These are phyloP conservation scores for Pseudomyrmex sp. DNA, from an alignment of 1,140 invertebrate species.

Conservation along the genomic window DNA sequence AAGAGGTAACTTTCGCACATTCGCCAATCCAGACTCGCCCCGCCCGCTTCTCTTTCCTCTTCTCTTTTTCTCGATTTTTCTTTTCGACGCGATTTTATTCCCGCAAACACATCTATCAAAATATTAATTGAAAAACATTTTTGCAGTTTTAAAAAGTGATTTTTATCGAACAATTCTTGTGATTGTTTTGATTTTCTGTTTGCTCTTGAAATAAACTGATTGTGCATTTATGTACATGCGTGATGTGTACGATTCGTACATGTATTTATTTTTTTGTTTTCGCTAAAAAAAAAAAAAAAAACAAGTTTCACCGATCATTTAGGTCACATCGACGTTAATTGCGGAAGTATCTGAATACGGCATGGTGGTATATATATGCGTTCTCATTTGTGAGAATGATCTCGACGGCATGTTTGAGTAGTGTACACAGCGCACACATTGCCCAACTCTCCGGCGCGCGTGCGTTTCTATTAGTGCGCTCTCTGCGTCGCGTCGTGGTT, in stretches of 20 bases:
- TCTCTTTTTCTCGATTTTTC: too few species aligned
- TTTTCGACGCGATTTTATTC: slow-evolving; percentile 8
- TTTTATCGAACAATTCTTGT: slow-evolving; percentile 6
- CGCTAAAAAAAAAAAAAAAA: too few species aligned
- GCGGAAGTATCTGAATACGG: not conserved
- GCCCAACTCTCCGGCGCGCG: slow-evolving; percentile 11
- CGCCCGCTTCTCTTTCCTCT: not conserved
- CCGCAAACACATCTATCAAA: slow-evolving; percentile 20
- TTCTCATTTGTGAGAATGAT: slow-evolving; percentile 48
- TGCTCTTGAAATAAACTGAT: too few species aligned
- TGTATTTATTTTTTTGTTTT: not conserved
- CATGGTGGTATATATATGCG: not conserved
- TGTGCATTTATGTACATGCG: too few species aligned
- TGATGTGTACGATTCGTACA: too few species aligned
- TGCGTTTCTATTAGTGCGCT: slow-evolving; percentile 30
- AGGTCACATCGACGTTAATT: not conserved
- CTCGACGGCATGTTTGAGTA: slow-evolving; percentile 26
- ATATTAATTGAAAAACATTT: slow-evolving; percentile 11
- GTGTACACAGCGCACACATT: slow-evolving; percentile 2
- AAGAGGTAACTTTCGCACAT: slow-evolving; percentile 1
- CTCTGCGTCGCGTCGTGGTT: not conserved
- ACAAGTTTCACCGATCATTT: not conserved
- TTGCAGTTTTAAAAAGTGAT: slow-evolving; percentile 5
- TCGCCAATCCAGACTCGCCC: slow-evolving; percentile 2
- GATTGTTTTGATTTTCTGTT: too few species aligned